These are phyloP conservation scores for Elgaria multicarinata DNA, from an alignment of 2,113 vertebrate genomes.

Conservation along the genomic window DNA sequence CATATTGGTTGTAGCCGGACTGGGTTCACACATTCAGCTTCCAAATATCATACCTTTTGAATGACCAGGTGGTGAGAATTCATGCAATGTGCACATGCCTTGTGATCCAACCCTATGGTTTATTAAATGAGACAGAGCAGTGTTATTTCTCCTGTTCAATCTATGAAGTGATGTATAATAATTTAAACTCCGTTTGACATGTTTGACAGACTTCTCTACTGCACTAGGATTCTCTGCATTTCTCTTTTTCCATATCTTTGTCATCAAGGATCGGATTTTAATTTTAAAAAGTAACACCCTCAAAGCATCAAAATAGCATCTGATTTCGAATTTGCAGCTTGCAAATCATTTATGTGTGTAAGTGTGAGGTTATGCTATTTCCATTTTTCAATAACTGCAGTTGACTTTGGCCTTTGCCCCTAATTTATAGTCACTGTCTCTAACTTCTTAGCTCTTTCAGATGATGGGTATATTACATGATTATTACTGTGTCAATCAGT, in stretches of 20 bases:
- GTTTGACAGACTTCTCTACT: constrained; percentile 44
- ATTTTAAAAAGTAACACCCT: background rate
- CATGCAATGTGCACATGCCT: background rate
- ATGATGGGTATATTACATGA: constrained; percentile 18
- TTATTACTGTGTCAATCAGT: constrained; percentile 40
- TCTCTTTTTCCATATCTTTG: constrained; percentile 17
- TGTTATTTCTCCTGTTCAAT: constrained; percentile 57
- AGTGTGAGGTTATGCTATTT: constrained; percentile 10
- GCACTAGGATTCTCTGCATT: constrained; percentile 37
- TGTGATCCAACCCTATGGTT: constrained; percentile 31
- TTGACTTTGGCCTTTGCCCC: background rate
- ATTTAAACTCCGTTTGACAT: constrained; percentile 44
- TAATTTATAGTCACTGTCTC: constrained; percentile 39
- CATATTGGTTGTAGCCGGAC: background rate
- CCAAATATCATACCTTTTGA: background rate
- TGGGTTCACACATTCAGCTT: background rate
- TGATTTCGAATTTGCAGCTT: constrained; percentile 27
- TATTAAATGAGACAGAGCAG: constrained; percentile 53
- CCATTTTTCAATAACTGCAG: constrained; percentile 9
- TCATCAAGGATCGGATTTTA: constrained; percentile 33
- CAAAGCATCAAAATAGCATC: background rate
- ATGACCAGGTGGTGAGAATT: background rate
- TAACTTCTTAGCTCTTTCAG: background rate
- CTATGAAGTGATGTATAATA: constrained; percentile 55
- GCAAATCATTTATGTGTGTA: constrained; percentile 18